These are phyloP conservation scores for Diorhabda elongata DNA, from an alignment of 1,140 invertebrate genomes.

Conservation along the genomic window DNA sequence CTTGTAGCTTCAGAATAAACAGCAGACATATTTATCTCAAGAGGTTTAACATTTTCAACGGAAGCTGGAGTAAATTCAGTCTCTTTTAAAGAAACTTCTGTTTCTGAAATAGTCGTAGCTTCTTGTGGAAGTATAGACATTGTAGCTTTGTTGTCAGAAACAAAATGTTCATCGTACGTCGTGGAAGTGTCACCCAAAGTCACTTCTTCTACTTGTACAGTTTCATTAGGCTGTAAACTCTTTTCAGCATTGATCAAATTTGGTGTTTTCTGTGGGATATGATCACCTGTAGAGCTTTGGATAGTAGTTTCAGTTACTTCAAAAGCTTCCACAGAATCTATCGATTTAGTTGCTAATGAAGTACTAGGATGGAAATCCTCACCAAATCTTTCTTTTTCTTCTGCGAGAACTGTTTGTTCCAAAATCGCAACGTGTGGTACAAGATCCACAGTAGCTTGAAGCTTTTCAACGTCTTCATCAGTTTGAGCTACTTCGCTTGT, in stretches of 20 bases:
- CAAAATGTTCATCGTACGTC: not conserved
- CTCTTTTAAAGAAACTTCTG: slow-evolving; percentile 10
- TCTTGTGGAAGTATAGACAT: not conserved
- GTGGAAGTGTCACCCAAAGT: slow-evolving; percentile 2
- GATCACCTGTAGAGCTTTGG: slow-evolving; percentile 38
- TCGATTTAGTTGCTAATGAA: not conserved
- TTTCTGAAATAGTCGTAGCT: slow-evolving; percentile 14
- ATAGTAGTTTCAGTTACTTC: slow-evolving; percentile 12
- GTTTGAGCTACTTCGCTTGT: slow-evolving; percentile 51
- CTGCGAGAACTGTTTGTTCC: slow-evolving; percentile 5
- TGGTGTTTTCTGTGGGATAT: slow-evolving; percentile 6
- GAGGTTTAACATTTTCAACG: slow-evolving; percentile 2
- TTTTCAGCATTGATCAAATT: slow-evolving; percentile 6
- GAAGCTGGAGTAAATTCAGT: not conserved
- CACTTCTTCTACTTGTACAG: slow-evolving; percentile 8
- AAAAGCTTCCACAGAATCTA: slow-evolving; percentile 6
- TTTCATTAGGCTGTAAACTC: slow-evolving; percentile 1
- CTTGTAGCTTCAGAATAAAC: slow-evolving; percentile 16
- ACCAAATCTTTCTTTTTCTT: slow-evolving; percentile 16
- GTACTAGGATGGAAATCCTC: not conserved
- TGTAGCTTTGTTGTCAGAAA: slow-evolving; percentile 3
- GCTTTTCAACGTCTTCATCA: not conserved
- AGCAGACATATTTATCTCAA: not conserved
- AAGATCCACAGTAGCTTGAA: slow-evolving; percentile 15
- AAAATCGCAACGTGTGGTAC: slow-evolving; percentile 11